These are phyloP conservation scores for Nothoprocta perdicaria DNA, from an alignment of 2,113 vertebrate species.

Conservation along the genomic window DNA sequence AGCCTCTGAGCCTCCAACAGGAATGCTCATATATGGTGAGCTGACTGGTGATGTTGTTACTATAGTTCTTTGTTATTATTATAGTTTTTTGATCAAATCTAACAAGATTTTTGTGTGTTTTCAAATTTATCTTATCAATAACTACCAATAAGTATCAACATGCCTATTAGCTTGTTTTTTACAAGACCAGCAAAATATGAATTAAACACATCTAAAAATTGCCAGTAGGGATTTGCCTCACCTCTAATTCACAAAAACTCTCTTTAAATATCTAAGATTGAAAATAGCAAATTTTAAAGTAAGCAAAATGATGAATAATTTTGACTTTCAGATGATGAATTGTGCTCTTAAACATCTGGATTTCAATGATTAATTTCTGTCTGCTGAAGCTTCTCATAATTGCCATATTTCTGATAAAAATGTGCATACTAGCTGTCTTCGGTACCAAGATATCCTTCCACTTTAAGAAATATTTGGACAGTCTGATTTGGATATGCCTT, in stretches of 20 bases:
- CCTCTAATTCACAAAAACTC: not conserved
- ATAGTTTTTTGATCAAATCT: not conserved
- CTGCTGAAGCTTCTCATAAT: not conserved
- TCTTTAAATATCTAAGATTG: not conserved
- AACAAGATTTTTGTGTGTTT: not conserved
- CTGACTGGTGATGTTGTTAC: not conserved
- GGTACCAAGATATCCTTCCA: not conserved
- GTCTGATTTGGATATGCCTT: not conserved
- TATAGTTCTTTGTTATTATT: too few relatives aligned
- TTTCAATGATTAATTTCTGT: not conserved
- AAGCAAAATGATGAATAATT: not conserved
- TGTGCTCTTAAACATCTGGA: not conserved
- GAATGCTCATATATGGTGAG: rapidly evolving
- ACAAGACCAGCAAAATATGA: not conserved
- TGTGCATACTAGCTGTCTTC: not conserved
- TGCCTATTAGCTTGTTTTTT: not conserved
- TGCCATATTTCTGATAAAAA: not conserved
- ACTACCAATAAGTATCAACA: too few relatives aligned
- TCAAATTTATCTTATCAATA: not conserved
- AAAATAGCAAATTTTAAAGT: not conserved
- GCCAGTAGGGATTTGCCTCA: not conserved
- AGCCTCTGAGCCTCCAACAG: not conserved
- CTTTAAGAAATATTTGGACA: not conserved
- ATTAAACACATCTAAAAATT: not conserved
- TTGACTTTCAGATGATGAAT: not conserved